A percentile compares a stretch with the other conserved stretches of the same genome.
phyloP scores from a whole-genome alignment of 2,113 vertebrate species.

The Bungarus multicinctus region DNA sequence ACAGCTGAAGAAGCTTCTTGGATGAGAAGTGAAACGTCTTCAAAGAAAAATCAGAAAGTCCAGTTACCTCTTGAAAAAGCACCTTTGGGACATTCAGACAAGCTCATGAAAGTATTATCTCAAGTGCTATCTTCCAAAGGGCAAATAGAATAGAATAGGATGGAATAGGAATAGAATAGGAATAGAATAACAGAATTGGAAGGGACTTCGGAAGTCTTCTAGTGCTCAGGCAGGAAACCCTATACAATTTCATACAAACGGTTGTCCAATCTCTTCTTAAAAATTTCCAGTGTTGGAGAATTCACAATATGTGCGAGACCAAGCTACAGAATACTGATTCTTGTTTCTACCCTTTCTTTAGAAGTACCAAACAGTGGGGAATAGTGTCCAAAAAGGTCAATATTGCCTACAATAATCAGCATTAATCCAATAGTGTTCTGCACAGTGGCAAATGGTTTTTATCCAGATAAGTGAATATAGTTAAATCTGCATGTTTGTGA shows the following conservation, averaged over 20 bases:
- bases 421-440: not conserved
- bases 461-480: not conserved
- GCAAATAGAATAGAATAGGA: not conserved
- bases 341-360: not conserved
- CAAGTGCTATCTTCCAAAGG: not conserved
- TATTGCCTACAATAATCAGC: not conserved
- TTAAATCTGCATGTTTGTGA: not conserved
- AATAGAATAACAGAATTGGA: too few relatives aligned
- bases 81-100: not conserved
- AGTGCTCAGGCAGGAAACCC: too few relatives aligned
- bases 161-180: too few relatives aligned
- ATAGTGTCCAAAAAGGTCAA: not conserved
- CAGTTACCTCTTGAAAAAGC: too few relatives aligned
- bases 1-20: too few relatives aligned
- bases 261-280: too few relatives aligned
- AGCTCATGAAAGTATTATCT: not conserved
- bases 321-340: not conserved
- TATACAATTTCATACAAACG: too few relatives aligned
- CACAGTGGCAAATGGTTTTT: not conserved
- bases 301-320: not conserved
- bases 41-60: too few relatives aligned
- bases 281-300: too few relatives aligned
- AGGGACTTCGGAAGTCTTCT: too few relatives aligned
- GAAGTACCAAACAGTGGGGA: not conserved
- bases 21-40: too few relatives aligned